Percentiles rank a stretch among this genome's conserved stretches.
phyloP scores from a whole-genome alignment of 2,113 vertebrate genomes.

The Caranx melampygus region DNA sequence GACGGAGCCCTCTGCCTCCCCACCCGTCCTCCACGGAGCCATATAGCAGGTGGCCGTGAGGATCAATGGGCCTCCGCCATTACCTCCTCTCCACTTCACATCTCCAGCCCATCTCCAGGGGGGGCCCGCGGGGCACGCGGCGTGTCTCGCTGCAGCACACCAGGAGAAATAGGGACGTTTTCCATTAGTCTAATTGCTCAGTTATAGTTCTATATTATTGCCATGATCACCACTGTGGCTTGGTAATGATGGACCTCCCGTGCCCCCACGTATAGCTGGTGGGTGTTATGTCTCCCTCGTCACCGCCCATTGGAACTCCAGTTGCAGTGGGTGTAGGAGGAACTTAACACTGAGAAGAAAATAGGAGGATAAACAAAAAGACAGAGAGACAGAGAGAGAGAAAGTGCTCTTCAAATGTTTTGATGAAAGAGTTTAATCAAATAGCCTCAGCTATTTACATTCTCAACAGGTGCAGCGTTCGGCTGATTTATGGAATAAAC shows the following conservation, averaged over 20 bases:
- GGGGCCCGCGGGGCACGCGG: constrained; percentile 38
- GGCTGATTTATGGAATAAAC: constrained; percentile 71
- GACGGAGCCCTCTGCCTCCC: constrained; percentile 65
- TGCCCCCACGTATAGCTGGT: constrained; percentile 69
- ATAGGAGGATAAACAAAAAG: constrained; percentile 41
- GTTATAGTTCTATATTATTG: constrained; percentile 80
- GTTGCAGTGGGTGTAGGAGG: constrained; percentile 48
- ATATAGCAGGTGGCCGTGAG: constrained; percentile 80
- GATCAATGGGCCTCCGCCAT: constrained; percentile 71
- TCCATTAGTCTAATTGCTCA: constrained; percentile 82
- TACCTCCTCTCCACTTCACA: constrained; percentile 74
- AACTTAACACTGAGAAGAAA: constrained; percentile 48
- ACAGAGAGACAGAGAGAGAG: not conserved
- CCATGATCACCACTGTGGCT: constrained; percentile 73
- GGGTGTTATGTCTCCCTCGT: constrained; percentile 72
- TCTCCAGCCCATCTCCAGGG: constrained; percentile 62
- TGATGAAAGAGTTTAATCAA: constrained; percentile 70
- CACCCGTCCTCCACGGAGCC: constrained; percentile 64
- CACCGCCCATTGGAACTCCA: constrained; percentile 52
- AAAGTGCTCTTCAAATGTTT: constrained; percentile 54
- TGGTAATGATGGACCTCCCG: constrained; percentile 72
- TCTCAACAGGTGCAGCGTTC: constrained; percentile 71
- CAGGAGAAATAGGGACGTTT: constrained; percentile 69
- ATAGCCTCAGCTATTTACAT: constrained; percentile 53
- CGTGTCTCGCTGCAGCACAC: constrained; percentile 59